These are phyloP conservation scores for Drosophila dunni DNA, from an alignment of 1,140 invertebrate genomes.

Conservation along the genomic window DNA sequence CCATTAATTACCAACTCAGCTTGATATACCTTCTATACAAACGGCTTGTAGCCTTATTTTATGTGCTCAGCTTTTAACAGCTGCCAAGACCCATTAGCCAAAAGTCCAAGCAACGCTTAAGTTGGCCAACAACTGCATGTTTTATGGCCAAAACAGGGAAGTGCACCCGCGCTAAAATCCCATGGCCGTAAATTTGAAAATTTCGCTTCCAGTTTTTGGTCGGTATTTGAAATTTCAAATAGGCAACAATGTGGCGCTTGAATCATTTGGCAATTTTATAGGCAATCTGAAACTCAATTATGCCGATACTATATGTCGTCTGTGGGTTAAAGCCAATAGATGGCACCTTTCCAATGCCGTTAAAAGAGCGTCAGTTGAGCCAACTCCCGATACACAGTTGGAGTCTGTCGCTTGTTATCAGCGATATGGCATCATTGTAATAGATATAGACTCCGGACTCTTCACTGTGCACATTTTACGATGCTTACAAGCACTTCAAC, in stretches of 20 bases:
- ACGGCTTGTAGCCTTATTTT: not conserved
- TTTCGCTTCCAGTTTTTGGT: not conserved
- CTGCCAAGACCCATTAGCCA: not conserved
- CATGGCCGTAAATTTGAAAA: constrained; percentile 31
- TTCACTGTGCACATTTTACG: constrained; percentile 76
- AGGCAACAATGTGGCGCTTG: constrained; percentile 67
- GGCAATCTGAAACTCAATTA: constrained; percentile 64
- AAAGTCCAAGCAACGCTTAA: constrained; percentile 20
- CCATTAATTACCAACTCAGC: too few relatives aligned
- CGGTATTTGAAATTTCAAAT: not conserved
- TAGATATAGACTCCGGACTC: constrained; percentile 67
- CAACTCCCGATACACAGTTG: not conserved
- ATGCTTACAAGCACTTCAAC: constrained; percentile 82
- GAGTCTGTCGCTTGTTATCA: constrained; percentile 56
- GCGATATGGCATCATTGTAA: constrained; percentile 78
- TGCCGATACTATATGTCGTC: constrained; percentile 43
- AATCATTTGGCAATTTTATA: constrained; percentile 68
- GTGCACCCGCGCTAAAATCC: constrained; percentile 12
- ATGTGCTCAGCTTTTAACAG: not conserved
- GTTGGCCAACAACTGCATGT: constrained; percentile 1
- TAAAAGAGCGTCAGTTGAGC: constrained; percentile 39
- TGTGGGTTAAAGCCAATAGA: constrained; percentile 15
- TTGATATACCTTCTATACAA: too few relatives aligned
- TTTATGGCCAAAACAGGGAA: constrained; percentile 8
- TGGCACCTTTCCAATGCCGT: constrained; percentile 67